These are phyloP conservation scores for Anguilla obscura DNA, from an alignment of 2,797 vertebrate species.

Conservation along the genomic window DNA sequence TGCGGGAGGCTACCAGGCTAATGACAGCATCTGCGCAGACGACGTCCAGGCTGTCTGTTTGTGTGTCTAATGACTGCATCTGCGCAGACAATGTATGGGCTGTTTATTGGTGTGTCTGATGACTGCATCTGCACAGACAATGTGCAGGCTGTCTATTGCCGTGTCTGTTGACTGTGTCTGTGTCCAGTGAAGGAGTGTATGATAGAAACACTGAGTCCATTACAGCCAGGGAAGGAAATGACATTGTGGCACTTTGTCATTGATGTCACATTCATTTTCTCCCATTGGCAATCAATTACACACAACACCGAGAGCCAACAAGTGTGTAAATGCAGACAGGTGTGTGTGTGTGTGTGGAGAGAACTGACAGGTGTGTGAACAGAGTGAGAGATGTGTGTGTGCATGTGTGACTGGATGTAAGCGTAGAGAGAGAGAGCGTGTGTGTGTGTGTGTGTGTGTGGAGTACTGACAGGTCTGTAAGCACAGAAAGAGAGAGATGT, in stretches of 20 bases:
- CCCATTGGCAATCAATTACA: constrained; percentile 38
- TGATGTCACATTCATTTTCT: not conserved
- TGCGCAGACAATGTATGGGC: not conserved
- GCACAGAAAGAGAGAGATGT: not conserved
- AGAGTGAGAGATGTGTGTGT: not conserved
- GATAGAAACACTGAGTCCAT: not conserved
- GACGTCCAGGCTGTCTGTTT: not conserved
- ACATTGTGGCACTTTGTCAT: not conserved
- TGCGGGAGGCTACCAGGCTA: not conserved
- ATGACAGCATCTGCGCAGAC: not conserved
- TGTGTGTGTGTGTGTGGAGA: not conserved
- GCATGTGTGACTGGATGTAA: not conserved
- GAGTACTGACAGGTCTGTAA: not conserved
- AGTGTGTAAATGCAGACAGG: constrained; percentile 37
- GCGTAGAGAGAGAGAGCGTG: too few relatives aligned
- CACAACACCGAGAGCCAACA: constrained; percentile 53
- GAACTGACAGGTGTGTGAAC: not conserved
- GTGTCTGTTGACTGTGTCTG: not conserved
- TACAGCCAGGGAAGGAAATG: not conserved
- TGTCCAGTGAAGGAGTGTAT: too few relatives aligned
- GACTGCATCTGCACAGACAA: not conserved
- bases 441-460: not conserved
- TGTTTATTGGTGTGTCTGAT: not conserved
- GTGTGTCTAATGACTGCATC: not conserved
- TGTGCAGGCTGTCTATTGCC: not conserved